Conservation (phyloP, 2,888 invertebrate species). For the Lissonota sp. region DNA sequence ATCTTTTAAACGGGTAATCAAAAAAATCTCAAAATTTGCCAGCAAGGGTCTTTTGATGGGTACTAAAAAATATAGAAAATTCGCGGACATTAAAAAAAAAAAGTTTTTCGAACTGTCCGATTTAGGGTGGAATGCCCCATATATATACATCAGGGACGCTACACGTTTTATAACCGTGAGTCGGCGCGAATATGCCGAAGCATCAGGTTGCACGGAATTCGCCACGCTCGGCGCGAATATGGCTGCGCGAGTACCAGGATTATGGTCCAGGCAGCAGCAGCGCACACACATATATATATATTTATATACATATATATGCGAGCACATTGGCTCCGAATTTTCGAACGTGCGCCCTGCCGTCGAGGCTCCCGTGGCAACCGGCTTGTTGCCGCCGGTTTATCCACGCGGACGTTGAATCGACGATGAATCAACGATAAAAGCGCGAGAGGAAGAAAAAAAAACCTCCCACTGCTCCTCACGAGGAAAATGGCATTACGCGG, state of each 20-base stretch:
- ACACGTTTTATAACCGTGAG: constrained; percentile 44
- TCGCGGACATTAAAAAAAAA: no score
- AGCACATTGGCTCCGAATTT: constrained; percentile 52
- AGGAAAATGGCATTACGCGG: no score
- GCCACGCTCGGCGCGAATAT: constrained; percentile 62
- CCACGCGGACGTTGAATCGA: constrained; percentile 42
- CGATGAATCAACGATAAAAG: constrained; percentile 25
- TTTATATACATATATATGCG: neutral
- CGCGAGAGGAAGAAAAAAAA: no score
- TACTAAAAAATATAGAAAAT: no score
- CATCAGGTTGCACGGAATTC: constrained; percentile 65
- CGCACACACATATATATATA: neutral
- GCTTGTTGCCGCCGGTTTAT: constrained; percentile 54
- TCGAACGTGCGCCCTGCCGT: constrained; percentile 64
- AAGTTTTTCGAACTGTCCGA: no score
- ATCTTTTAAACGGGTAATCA: no score
- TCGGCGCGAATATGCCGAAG: constrained; percentile 40
- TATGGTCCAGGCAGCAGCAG: constrained; percentile 52
- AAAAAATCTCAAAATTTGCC: no score
- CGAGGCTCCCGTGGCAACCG: constrained; percentile 53
- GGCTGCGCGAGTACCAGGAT: constrained; percentile 56
- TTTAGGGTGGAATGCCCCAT: no score
- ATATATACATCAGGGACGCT: constrained; percentile 24
- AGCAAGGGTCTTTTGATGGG: no score
- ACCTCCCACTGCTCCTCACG: no score